Conservation (phyloP, 2,888 invertebrate species). For the Plagodis dolabraria region DNA sequence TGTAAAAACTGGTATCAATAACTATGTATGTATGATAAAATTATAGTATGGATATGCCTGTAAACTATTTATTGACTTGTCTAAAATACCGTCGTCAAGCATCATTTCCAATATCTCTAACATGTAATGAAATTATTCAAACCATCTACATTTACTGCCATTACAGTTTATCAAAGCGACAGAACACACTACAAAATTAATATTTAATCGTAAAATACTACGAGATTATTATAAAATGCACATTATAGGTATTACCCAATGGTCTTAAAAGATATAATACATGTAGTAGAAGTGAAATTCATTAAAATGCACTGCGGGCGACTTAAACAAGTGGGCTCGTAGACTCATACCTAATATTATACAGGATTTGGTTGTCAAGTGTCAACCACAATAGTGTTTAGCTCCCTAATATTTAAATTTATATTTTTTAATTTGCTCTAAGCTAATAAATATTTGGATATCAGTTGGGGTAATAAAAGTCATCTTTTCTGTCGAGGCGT, state of each 20-base stretch:
- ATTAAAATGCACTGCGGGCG: slow-evolving; percentile 73
- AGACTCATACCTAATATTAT: slow-evolving; percentile 49
- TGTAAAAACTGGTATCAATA: too few relatives aligned
- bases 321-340: slow-evolving; percentile 53
- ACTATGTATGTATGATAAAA: too few relatives aligned
- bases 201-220: slow-evolving; percentile 61
- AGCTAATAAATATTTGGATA: slow-evolving; percentile 72
- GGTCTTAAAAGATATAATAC: slow-evolving; percentile 46
- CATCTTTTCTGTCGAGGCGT: slow-evolving; percentile 58
- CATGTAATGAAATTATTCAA: slow-evolving; percentile 39
- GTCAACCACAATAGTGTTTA: slow-evolving; percentile 57
- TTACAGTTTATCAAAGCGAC: slow-evolving; percentile 40
- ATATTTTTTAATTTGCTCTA: slow-evolving; percentile 73
- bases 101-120: slow-evolving; percentile 14
- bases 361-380: slow-evolving; percentile 69
- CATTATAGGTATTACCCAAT: slow-evolving; percentile 45
- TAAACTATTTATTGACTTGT: slow-evolving; percentile 11
- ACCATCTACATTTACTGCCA: slow-evolving; percentile 33
- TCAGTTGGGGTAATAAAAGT: slow-evolving; percentile 62
- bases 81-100: neutral
- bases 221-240: slow-evolving; percentile 54
- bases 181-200: slow-evolving; percentile 47
- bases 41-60: slow-evolving; percentile 8
- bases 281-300: slow-evolving; percentile 55
- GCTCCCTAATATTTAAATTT: slow-evolving; percentile 66